phyloP scores from a whole-genome alignment of 2,797 vertebrate genomes.

The Synanceia verrucosa region DNA sequence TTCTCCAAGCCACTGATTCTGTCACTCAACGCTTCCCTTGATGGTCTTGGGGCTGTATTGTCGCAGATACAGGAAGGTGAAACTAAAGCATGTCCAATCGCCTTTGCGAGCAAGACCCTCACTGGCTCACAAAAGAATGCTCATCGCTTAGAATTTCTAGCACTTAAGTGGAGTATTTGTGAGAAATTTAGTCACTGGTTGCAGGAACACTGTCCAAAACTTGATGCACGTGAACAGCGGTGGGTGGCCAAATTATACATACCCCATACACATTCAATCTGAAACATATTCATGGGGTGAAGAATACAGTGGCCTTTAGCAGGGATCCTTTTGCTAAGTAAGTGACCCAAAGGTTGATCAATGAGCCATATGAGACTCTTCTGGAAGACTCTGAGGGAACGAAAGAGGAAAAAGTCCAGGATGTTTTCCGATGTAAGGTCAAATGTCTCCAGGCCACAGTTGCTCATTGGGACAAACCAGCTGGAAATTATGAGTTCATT shows the following conservation, averaged over 20 bases:
- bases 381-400: neutral
- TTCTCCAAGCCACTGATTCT: neutral
- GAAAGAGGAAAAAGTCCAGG: neutral
- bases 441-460: neutral
- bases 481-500: neutral
- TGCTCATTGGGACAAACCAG: neutral
- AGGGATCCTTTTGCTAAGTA: neutral
- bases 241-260: neutral
- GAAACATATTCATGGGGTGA: neutral
- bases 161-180: neutral
- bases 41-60: neutral
- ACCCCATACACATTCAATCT: neutral
- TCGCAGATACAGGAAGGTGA: neutral
- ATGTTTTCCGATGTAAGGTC: neutral
- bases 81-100: neutral
- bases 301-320: neutral
- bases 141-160: neutral
- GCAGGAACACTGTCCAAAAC: neutral
- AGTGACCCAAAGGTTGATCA: neutral
- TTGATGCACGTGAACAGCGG: neutral
- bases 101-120: neutral
- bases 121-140: neutral
- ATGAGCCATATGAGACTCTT: neutral
- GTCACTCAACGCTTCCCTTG: neutral
- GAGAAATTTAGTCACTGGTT: neutral